Base-by-base conservation (phyloP, 2,888 invertebrate species). In the Diloba caeruleocephala region DNA sequence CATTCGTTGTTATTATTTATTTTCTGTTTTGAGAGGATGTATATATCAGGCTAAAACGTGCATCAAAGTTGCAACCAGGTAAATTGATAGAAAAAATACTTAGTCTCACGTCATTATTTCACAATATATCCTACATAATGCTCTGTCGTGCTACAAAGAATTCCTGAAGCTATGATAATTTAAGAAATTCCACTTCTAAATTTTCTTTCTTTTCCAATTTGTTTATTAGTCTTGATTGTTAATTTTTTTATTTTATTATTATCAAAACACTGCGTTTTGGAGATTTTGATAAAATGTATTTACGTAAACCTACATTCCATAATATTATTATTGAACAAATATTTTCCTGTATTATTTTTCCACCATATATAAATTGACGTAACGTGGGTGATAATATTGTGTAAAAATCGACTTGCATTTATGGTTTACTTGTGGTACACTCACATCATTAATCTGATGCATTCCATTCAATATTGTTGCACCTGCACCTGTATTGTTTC, bases 401-500 rank as follows among this genome's bases (percentile, higher is more conserved):
- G 59, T 62, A 69, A 65, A 45, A 71, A 69, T 73, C 48, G 76
- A 70, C 74, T 73, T 78, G 79, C 78, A 79, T 84, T 80, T 78
- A 78, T 58, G 19, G 67, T 71, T 66, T 74, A 74, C 74, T 72
- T 74, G 72, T 70, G 54, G 46, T 75, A 69, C 21, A 21, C 67
- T 58, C 55, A 52, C 61, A 71, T 60, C 59, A 69, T 59, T 66
- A 61, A 75, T 64, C 65, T 73, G 57, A 81, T 79, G 79, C 91
- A 91, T 91, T 92, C 91, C 91, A 87, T 74, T 71, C 67, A 77
- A 75, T 68, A 71, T 71, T 61, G 73, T 71, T 72, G 73, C 68
- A 72, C 53, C 79, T 63, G 67, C 80, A 78, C 79, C 73, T 81
- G 79, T 85, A 80, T 84, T 84, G 62, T 78, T 80, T 82, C 67